These are phyloP conservation scores for Calameuta filiformis DNA, from an alignment of 2,888 invertebrate genomes.

Conservation along the genomic window DNA sequence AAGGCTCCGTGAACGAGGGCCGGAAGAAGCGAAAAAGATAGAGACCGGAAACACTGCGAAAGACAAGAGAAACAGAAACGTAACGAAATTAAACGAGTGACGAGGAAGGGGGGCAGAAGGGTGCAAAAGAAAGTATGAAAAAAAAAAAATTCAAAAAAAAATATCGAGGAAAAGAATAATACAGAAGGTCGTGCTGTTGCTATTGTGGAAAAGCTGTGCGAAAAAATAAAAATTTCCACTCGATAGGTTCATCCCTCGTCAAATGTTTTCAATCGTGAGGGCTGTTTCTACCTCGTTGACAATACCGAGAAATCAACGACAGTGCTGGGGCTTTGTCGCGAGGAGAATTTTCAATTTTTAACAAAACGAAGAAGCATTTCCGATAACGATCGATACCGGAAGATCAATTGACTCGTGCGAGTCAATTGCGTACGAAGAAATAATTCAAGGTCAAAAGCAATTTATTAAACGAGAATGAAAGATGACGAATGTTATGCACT, in stretches of 20 bases:
- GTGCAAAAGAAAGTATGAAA: not conserved
- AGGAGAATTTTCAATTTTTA: not conserved
- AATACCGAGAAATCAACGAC: not conserved
- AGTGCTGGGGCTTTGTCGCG: not conserved
- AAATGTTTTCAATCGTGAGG: not conserved
- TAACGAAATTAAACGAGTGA: not conserved
- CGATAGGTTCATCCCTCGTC: not conserved
- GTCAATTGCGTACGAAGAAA: not conserved
- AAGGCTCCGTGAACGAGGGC: not conserved
- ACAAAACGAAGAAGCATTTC: not conserved
- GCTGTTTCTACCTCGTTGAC: not conserved
- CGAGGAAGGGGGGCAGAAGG: not conserved
- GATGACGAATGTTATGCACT: not conserved
- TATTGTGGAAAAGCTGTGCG: not conserved
- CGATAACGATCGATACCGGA: not conserved
- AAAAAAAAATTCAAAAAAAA: not conserved
- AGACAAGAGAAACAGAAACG: not conserved
- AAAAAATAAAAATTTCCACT: not conserved
- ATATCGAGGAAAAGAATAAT: not conserved
- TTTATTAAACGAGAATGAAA: not conserved
- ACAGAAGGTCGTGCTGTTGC: not conserved
- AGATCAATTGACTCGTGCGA: not conserved
- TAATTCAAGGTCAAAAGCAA: not conserved
- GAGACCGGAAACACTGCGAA: not conserved
- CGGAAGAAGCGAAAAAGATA: not conserved